Evolutionary conservation across 2,888 invertebrate species (phyloP).

Genomic region (Rhagonycha lutea): DNA sequence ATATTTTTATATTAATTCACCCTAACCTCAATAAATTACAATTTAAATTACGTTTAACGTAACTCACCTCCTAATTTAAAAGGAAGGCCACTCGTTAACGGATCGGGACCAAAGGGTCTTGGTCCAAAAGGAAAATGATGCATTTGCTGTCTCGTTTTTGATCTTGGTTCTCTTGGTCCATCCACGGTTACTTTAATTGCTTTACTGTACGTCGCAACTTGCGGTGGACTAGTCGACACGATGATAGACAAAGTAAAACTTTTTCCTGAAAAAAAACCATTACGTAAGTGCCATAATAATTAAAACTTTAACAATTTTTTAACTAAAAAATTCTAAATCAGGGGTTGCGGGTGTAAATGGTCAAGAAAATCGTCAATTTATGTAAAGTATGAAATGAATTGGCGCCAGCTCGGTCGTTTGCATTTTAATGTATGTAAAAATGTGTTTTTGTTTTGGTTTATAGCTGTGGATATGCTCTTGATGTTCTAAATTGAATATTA

Average conservation of each 20-base stretch:
- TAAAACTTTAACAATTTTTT: not conserved
- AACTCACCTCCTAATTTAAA: conserved; percentile 84
- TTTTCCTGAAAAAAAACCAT: conserved; percentile 75
- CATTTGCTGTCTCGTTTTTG: conserved; percentile 87
- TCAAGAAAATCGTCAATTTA: conserved; percentile 31
- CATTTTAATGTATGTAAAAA: conserved; percentile 25
- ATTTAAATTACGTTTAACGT: not conserved
- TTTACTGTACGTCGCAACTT: conserved; percentile 95
- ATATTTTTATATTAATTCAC: not conserved
- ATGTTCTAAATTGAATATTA: conserved; percentile 10
- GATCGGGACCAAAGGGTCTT: conserved; percentile 80
- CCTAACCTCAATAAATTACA: not conserved
- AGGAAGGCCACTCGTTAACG: conserved; percentile 74
- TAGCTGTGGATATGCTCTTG: conserved; percentile 6
- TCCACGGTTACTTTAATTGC: conserved; percentile 99
- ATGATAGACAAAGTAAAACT: conserved; percentile 96
- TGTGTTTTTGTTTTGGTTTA: not conserved
- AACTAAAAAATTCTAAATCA: not conserved
- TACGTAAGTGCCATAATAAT: not conserved
- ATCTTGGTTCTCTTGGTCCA: conserved; percentile 95
- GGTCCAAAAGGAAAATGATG: conserved; percentile 90
- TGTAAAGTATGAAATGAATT: conserved; percentile 19
- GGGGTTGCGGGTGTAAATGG: conserved; percentile 23
- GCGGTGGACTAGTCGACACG: conserved; percentile 90
- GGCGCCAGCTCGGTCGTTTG: conserved; percentile 27